A percentile compares a stretch with the other conserved stretches of the same genome.
These are phyloP conservation scores for Muntiacus muntjak DNA, from an alignment of 2,113 vertebrate genomes.

Conservation along the genomic window DNA sequence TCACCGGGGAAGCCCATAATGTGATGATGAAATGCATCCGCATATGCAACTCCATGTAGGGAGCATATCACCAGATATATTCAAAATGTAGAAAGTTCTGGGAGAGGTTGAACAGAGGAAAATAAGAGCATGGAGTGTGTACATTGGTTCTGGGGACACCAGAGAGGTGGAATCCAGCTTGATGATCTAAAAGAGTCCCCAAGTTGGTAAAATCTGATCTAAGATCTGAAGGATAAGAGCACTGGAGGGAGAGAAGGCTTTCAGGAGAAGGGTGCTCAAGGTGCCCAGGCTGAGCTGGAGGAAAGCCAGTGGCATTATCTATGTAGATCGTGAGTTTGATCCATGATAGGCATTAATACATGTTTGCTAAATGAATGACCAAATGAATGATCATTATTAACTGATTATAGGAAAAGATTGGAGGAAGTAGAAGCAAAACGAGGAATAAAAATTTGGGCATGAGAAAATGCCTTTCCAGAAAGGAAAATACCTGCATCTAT, in stretches of 20 bases:
- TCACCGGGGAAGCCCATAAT: background rate
- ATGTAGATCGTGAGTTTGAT: fast-evolving
- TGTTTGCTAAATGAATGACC: background rate
- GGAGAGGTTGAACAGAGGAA: background rate
- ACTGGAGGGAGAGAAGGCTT: background rate
- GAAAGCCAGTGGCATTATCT: background rate
- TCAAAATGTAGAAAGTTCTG: background rate
- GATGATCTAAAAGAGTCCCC: background rate
- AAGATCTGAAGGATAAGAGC: background rate
- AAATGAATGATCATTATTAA: background rate
- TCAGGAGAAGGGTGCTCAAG: background rate
- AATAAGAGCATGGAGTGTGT: background rate
- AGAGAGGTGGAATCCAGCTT: no score
- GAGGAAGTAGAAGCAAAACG: background rate
- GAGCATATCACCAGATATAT: no score
- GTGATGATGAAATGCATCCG: background rate
- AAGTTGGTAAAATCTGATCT: background rate
- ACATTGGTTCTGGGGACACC: fast-evolving
- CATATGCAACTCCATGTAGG: no score
- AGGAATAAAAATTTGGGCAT: background rate
- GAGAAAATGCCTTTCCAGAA: background rate
- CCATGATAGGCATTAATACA: no score
- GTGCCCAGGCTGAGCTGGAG: fast-evolving
- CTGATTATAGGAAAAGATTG: background rate
- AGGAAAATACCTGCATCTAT: background rate